Base-by-base conservation (phyloP, 2,888 invertebrate genomes). In the Germaria angustata region DNA sequence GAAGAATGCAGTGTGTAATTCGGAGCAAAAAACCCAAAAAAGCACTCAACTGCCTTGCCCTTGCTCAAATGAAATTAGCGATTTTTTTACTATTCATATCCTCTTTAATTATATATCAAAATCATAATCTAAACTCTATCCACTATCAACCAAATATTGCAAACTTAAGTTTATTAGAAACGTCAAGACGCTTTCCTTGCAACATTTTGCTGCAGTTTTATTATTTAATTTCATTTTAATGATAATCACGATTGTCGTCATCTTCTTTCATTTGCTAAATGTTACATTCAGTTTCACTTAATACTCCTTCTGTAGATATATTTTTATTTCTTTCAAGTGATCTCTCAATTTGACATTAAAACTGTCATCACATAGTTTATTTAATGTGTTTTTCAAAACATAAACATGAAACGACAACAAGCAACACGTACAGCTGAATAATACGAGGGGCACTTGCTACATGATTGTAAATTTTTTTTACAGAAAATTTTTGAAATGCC, bases 311-410 rank as follows among this genome's bases (percentile, higher is more conserved):
- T 24, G 8, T 24, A 28, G 13, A 51, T 28, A 51, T 51, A 39
- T 28, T 51, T 41, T 68, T 76, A 15, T 41, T 41, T 28, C 9
- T 9, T 49, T 61, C 55, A 75, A 84, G 68, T 81, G 76, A 80
- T 81, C 61, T 81, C 75, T 80, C 75, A 83, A 80, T 81, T 78
- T 81, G 78, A 81, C 78, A 84, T 80, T 84, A 78, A 83, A 83
- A 80, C 75, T 84, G 84, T 83, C 80, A 71, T 76, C 80, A 61
- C 11, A 61, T 32, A 77, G 65, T 75, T 72, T 83, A 78, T 80
- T 81, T 80, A 81, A 84, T 85, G 76, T 80, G 51, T 77, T 51
- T 61, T 71, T 63, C n/a, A n/a, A 44, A 81, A 83, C 75, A 66
- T 49, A 80, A 61, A 39, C 32, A 79, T 17, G 69, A 32, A 49